Base-by-base conservation (phyloP, 2,888 invertebrate species). In the Xylocampa areola region DNA sequence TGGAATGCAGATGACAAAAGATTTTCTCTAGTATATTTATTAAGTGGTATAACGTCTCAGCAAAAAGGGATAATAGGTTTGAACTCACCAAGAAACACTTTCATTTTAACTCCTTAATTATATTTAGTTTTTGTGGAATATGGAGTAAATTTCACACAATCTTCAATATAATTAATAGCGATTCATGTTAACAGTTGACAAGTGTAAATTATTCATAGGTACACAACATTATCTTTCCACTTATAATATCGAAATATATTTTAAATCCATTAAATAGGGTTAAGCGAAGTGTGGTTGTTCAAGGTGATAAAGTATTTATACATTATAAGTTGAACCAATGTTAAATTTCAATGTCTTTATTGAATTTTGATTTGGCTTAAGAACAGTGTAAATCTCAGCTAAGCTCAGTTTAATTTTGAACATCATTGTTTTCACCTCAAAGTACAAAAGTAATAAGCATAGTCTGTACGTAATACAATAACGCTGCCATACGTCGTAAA, bases 401-500 rank as follows among this genome's bases (percentile, higher is more conserved):
- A 11, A 29, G 13, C 30, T 11, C n/a, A n/a, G n/a, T n/a, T n/a
- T n/a, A n/a, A 11, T 13, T 30, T 30, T 8, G 7, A 11, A 11
- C 6, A 1, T 2, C 0, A 39, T 49, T 17, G n/a, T 35, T 44
- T 32, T 17, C 2, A 35, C 27, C 0, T 23, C 16, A 2, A 10
- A 27, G 16, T 29, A 49, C 1, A 10, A 29, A 14, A 23, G 11
- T 16, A 27, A 21, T 27, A 29, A 49, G 21, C 11, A n/a, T 19
- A 23, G 30, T 10, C 33, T 7, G 6, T 11, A 17, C 1, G 4
- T 43, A 54, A 64, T 58, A 52, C 61, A 64, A 57, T 65, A 57
- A 64, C 50, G 59, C 68, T 51, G 48, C 66, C 59, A 58, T 68
- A 59, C 44, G 68, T 79, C 75, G 68, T 80, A 78, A 80, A 82